phyloP scores from a whole-genome alignment of 2,113 vertebrate genomes.

The Mormyrus lacerda region DNA sequence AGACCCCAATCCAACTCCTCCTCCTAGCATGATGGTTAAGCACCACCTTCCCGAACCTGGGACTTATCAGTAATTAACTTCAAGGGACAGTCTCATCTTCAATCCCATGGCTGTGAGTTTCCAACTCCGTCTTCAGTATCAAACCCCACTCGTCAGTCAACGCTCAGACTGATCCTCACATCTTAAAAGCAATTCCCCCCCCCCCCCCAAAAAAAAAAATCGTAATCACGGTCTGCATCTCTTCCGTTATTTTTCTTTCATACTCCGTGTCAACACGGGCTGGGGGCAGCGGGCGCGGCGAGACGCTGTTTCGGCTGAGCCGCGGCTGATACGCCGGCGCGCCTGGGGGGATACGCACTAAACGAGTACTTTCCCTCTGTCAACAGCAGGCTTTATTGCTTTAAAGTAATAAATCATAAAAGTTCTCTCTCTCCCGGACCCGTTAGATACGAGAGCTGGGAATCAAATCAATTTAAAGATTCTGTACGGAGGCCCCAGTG shows the following conservation, averaged over 20 bases:
- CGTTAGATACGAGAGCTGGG: constrained; percentile 72
- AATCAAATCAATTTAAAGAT: constrained; percentile 73
- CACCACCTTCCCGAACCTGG: background rate
- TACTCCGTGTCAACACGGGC: constrained; percentile 61
- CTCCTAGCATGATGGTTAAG: background rate
- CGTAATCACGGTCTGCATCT: constrained; percentile 65
- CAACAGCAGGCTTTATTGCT: constrained; percentile 63
- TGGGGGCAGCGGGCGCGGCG: constrained; percentile 45
- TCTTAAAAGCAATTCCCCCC: constrained; percentile 42
- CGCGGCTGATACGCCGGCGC: constrained; percentile 48
- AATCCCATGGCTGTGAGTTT: background rate
- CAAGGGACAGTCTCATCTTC: background rate
- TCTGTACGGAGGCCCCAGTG: constrained; percentile 57
- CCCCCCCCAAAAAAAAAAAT: constrained; percentile 41
- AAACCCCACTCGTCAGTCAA: background rate
- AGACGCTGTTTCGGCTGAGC: constrained; percentile 33
- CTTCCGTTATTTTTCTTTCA: constrained; percentile 56
- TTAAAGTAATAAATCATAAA: constrained; percentile 82
- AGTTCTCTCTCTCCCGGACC: constrained; percentile 63
- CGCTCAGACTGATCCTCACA: constrained; percentile 3
- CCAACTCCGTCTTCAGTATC: background rate
- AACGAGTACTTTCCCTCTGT: constrained; percentile 51
- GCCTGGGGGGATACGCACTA: constrained; percentile 40
- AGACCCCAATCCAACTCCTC: background rate
- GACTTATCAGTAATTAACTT: background rate